Evolutionary conservation across 64 coral and sea anemone species (phyloP), one percentile per base, ranked within the genome.

Genomic region (Pachyseris speciosa): DNA sequence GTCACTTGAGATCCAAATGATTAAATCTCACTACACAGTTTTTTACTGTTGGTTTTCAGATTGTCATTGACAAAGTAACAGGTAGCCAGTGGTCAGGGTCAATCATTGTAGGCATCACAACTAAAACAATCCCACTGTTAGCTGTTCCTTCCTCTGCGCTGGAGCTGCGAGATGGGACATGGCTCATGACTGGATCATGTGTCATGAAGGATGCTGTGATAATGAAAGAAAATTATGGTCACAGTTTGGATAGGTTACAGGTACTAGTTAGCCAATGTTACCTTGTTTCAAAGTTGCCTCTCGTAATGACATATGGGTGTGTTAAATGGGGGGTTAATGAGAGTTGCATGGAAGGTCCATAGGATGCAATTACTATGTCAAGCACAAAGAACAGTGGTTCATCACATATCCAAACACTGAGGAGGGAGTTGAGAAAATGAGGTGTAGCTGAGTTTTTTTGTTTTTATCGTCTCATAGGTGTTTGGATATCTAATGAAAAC

Each of bases 181-280:
- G 55, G 83, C 37, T 73, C 0, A 90, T 98, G 80, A 67, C 78
- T 6, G 91, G 87, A 10, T 71, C 83, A 9, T 74, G 58, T 44
- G 64, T 94, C 64, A 67, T 94, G 71, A 85, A 90, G 59, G 87
- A 94, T 69, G 78, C 67, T 33, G 86, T 90, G 34, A 86, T 83
- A 32, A 44, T 89, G 1, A 92, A 92, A 42, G 73, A 89, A 32
- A 85, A 84, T 33, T 94, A 84, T 86, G 86, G 93, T 3, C 50
- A 73, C 9, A 66, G 76, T 40, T 59, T 94, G 64, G 93, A 94
- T 69, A 73, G 87, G 63, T 30, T 85, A 13, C 78, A 92, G 78
- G 89, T 92, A 65, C 6, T 30, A 20, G 6, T 29, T 15, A 38
- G 25, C 26, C 16, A 22, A 24, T 1, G 6, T 72, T 47, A 32